Conservation (phyloP, 2,113 vertebrate species). For the Lepidothrix coronata region DNA sequence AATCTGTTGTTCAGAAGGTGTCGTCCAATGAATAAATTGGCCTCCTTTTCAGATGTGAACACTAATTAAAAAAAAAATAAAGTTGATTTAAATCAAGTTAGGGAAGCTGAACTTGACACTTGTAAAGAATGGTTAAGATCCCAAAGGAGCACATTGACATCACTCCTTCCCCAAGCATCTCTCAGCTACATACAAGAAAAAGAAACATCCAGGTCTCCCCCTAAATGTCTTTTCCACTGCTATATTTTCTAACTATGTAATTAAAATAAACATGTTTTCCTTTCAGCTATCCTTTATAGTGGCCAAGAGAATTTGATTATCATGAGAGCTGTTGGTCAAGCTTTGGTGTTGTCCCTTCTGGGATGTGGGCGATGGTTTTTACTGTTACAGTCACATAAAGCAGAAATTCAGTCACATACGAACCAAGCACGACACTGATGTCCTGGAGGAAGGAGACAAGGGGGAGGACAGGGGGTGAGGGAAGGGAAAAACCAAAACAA, state of each 20-base stretch:
- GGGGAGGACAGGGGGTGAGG: too few species aligned
- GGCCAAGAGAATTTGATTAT: background rate
- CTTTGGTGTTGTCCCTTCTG: background rate
- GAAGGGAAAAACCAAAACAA: background rate
- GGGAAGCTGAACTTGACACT: background rate
- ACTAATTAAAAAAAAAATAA: slow-evolving; percentile 72
- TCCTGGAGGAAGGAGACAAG: background rate
- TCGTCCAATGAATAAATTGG: slow-evolving; percentile 86
- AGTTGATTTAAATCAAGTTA: background rate
- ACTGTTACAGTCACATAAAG: background rate
- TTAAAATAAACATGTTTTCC: background rate
- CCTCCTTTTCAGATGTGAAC: slow-evolving; percentile 83
- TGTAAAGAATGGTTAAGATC: background rate
- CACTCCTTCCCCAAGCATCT: background rate
- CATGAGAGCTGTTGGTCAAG: background rate
- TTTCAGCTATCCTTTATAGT: background rate
- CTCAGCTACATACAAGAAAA: background rate
- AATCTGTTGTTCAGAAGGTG: slow-evolving; percentile 90
- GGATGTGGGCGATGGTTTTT: background rate
- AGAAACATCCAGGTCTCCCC: background rate
- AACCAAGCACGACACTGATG: background rate
- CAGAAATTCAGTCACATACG: background rate
- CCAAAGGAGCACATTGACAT: background rate
- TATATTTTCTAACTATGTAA: background rate
- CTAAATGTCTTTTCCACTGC: background rate